Evolutionary conservation across 2,797 vertebrate genomes (phyloP), one percentile per base, ranked within the genome.

Genomic region (Hemitrygon akajei): DNA sequence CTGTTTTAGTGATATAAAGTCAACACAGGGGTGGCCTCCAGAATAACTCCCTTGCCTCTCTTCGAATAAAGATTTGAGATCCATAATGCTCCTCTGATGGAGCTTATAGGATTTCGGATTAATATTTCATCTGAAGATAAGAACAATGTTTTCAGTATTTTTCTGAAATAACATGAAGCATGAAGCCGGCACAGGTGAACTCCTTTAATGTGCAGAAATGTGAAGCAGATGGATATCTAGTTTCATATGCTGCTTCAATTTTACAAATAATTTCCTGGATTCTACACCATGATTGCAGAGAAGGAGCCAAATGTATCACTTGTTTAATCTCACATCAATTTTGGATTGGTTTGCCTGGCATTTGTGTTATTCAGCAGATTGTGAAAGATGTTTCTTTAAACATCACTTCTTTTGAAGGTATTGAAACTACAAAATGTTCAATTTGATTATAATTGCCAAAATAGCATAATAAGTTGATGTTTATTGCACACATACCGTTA

Each of bases 391-490:
- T 25, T 37, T 63, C 60, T 60, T 87, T 89, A 10, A 80, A 66
- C 16, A 34, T 4, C 60, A 89, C 6, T 66, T 66, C 66, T 89
- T n/a, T n/a, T 16, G 7, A n/a, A 25, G 22, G 6, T 7, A 73
- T 14, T 92, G 11, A 92, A 92, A 30, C 56, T 5, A 12, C 63
- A 91, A 84, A 84, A 84, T 25, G 7, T 27, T 73, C 12, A 7
- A 75, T 69, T 47, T 47, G 47, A 91, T 91, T 92, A 75, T 5
- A 92, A 47, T 92, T 75, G 66, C 25, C 40, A 71, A 47, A 75
- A 92, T 92, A 27, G 27, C 71, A 93, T 93, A 47, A 76, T 93
- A 93, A 75, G 16, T 56, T 71, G 30, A 58, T 91, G n/a, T 58
- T 86, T 86, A 58, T 91, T 91, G 69, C 37, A 18, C 30, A 75